phyloP scores from a whole-genome alignment of 1,140 invertebrate species.

The Hycleus phaleratus region DNA sequence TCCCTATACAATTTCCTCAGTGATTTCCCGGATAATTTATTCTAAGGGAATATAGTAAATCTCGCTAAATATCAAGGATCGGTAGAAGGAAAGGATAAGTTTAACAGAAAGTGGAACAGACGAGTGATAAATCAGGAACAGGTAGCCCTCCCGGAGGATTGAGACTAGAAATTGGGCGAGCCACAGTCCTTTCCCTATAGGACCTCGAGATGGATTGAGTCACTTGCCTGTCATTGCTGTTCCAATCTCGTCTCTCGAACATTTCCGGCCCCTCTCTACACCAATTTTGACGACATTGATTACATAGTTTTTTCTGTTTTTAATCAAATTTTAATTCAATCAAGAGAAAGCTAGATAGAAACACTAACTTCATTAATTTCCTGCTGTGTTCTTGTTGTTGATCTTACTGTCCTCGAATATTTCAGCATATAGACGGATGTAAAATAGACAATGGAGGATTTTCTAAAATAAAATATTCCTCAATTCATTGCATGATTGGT shows the following conservation, averaged over 20 bases:
- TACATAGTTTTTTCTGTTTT: slow-evolving; percentile 8
- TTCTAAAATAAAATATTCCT: too few species aligned
- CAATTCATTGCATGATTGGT: too few species aligned
- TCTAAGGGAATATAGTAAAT: slow-evolving; percentile 32
- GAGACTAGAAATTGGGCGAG: slow-evolving; percentile 24
- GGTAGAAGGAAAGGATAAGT: slow-evolving; percentile 36
- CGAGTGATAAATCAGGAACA: slow-evolving; percentile 40
- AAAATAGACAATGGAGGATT: too few species aligned
- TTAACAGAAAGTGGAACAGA: slow-evolving; percentile 36
- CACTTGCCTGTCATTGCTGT: slow-evolving; percentile 28
- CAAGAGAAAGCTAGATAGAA: slow-evolving; percentile 12
- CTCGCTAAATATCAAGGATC: slow-evolving; percentile 39
- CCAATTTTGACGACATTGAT: slow-evolving; percentile 7
- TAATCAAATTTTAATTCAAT: slow-evolving; percentile 26
- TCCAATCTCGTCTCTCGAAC: slow-evolving; percentile 24
- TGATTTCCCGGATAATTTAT: slow-evolving; percentile 31
- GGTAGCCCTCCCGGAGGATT: slow-evolving; percentile 36
- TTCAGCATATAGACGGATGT: too few species aligned
- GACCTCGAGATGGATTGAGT: slow-evolving; percentile 29
- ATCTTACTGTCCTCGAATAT: background rate
- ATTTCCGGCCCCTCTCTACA: background rate
- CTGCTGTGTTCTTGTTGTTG: background rate
- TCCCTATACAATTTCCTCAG: slow-evolving; percentile 7
- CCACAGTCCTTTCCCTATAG: slow-evolving; percentile 26
- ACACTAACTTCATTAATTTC: background rate